phyloP scores from a whole-genome alignment of 2,888 invertebrate genomes.

The Melinopterus prodromus region DNA sequence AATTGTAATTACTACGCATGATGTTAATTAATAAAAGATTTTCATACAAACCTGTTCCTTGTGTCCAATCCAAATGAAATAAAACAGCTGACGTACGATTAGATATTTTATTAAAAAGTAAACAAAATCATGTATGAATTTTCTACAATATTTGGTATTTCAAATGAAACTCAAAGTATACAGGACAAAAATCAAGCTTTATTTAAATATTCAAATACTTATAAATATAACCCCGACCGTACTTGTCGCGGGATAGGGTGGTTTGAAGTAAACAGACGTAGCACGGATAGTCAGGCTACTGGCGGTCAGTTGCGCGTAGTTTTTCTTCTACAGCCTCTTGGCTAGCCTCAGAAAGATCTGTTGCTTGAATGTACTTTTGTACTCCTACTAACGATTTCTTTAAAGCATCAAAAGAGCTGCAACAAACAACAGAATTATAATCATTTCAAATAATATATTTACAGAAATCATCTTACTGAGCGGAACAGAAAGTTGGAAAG shows the following conservation, averaged over 20 bases:
- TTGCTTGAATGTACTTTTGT: conserved; percentile 97
- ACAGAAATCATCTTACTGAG: too few species aligned
- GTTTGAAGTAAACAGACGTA: conserved; percentile 32
- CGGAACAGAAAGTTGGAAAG: too few species aligned
- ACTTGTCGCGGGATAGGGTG: conserved; percentile 11
- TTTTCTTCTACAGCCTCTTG: conserved; percentile 94
- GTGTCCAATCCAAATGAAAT: not conserved
- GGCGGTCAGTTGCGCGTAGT: conserved; percentile 93
- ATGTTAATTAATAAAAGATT: conserved; percentile 39
- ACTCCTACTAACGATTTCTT: conserved; percentile 97
- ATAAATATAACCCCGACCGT: conserved; percentile 52
- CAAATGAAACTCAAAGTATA: conserved; percentile 55
- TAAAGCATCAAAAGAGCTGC: conserved; percentile 95
- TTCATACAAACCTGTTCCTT: conserved; percentile 15
- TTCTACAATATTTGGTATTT: conserved; percentile 38
- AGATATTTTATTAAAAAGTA: conserved; percentile 38
- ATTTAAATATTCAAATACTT: conserved; percentile 61
- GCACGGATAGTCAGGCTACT: conserved; percentile 63
- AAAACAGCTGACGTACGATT: conserved; percentile 24
- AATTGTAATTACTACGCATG: conserved; percentile 36
- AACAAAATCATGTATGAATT: conserved; percentile 35
- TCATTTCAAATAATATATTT: too few species aligned
- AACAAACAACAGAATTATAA: conserved; percentile 67
- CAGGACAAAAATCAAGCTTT: conserved; percentile 62
- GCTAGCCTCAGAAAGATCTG: conserved; percentile 93